Evolutionary conservation across 2,797 vertebrate species (phyloP), one percentile per base, ranked within the genome.

Genomic region (Sebastes oblongus): DNA sequence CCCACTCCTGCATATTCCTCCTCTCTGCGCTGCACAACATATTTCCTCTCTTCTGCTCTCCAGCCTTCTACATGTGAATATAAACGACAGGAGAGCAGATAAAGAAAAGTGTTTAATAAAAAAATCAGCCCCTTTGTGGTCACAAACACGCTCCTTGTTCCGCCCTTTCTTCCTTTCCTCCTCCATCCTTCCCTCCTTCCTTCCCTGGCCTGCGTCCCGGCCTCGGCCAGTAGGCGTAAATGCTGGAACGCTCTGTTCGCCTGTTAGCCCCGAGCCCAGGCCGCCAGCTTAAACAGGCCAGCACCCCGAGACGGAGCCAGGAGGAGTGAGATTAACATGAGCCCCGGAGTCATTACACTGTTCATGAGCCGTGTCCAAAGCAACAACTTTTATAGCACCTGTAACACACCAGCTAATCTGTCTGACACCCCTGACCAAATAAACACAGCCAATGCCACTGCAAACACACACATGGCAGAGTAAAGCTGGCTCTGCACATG

Each of bases 291-390:
- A 81, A 64, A 54, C 78, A 74, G 60, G 62, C 87, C 81, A 83
- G 79, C 55, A 27, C 64, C 66, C 65, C 8, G 10, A 80, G 29
- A 85, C 66, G 13, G 72, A 88, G 87, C 87, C 81, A 86, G 83
- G 75, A 75, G 66, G 72, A 70, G 82, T 81, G 82, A 86, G 88
- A 91, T 89, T 90, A 92, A 86, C 88, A 84, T 80, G 86, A 87
- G 81, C 84, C 87, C n/a, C 20, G 25, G 60, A 90, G 88, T 93
- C 88, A 89, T 94, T 89, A 92, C 52, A 71, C 73, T 36, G 87
- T 88, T 90, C 91, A 93, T 91, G 90, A 93, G 90, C 93, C 83
- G 79, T 91, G 91, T 91, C 93, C 88, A 92, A 90, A 93, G 92
- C 81, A 88, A 88, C 89, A 89, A 86, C 81, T 91, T 93, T 93